These are phyloP conservation scores for Leuctra nigra DNA, from an alignment of 2,888 invertebrate species.

Conservation along the genomic window DNA sequence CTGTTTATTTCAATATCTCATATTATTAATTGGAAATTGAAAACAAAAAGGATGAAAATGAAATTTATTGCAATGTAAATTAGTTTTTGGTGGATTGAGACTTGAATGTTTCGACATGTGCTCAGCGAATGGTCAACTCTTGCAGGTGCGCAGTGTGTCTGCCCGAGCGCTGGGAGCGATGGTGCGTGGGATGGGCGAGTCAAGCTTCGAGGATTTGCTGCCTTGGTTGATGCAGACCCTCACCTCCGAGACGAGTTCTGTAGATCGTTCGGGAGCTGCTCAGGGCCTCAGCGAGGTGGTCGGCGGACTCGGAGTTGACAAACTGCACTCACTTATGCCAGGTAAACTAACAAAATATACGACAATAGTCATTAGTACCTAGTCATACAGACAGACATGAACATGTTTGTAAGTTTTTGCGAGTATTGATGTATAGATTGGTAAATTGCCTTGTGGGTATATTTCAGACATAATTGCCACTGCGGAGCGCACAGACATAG, in stretches of 20 bases:
- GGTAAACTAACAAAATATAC: no score
- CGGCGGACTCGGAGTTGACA: conserved; percentile 90
- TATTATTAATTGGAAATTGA: neutral
- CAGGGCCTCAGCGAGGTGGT: conserved; percentile 97
- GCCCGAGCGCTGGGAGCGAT: conserved; percentile 95
- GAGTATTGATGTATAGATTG: no score
- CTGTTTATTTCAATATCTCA: conserved; percentile 5
- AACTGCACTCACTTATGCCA: conserved; percentile 95
- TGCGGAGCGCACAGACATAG: conserved; percentile 86
- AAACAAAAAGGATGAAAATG: no score
- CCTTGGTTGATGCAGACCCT: conserved; percentile 99
- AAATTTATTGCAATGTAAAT: no score
- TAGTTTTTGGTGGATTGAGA: no score
- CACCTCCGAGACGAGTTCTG: conserved; percentile 90
- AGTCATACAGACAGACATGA: no score
- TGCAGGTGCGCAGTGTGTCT: conserved; percentile 87
- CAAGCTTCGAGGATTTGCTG: conserved; percentile 89
- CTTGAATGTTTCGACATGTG: no score
- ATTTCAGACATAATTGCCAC: conserved; percentile 82
- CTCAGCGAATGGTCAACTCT: no score
- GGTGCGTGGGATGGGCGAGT: conserved; percentile 96
- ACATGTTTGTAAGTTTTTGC: no score
- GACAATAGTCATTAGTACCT: no score
- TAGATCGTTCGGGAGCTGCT: conserved; percentile 93
- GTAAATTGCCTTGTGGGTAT: no score